Percentiles rank a stretch among this genome's conserved stretches.
Evolutionary conservation across 2,113 vertebrate genomes (phyloP).

Genomic region (Fulica atra): DNA sequence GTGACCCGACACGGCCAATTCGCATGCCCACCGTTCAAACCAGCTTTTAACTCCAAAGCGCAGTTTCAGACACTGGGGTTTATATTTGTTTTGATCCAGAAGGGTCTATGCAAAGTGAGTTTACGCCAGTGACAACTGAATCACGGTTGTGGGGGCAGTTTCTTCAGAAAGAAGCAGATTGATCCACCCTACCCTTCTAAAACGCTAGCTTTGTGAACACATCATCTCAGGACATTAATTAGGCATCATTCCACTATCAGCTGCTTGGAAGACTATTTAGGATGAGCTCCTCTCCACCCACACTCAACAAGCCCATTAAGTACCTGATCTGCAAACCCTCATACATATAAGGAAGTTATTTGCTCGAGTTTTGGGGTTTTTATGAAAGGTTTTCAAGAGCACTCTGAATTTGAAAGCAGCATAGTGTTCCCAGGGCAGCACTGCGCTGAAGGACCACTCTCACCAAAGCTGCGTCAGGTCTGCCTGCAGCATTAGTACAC

Average conservation of each 20-base stretch:
- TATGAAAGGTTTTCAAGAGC: not conserved
- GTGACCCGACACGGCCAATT: not conserved
- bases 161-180: not conserved
- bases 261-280: not conserved
- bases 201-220: not conserved
- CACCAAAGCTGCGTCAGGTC: not conserved
- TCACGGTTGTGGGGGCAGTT: not conserved
- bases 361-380: not conserved
- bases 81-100: not conserved
- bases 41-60: not conserved
- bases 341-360: not conserved
- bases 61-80: accelerated
- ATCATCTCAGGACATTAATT: not conserved
- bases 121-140: not conserved
- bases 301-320: not conserved
- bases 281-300: not conserved
- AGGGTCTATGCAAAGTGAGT: not conserved
- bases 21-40: not conserved
- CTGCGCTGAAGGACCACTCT: not conserved
- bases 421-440: not conserved
- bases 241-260: not conserved
- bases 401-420: not conserved
- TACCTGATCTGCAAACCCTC: not conserved
- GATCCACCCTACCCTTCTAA: not conserved
- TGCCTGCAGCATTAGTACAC: not conserved